A percentile compares a stretch with the other conserved stretches of the same genome.
These are phyloP conservation scores for Aromia moschata DNA, from an alignment of 2,888 invertebrate genomes.

Conservation along the genomic window DNA sequence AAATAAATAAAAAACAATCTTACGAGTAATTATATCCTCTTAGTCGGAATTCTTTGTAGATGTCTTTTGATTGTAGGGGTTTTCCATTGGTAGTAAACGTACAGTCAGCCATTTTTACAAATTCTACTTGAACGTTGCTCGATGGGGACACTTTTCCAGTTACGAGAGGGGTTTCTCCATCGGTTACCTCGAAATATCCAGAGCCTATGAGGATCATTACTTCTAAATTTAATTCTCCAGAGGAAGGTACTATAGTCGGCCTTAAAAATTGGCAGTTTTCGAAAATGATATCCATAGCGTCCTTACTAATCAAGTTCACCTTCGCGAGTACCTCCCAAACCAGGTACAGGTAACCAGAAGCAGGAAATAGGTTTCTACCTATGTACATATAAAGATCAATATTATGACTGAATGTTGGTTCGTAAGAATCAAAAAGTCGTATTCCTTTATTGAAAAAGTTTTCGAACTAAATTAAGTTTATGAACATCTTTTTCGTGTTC, in stretches of 20 bases:
- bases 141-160: slow-evolving; percentile 29
- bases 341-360: slow-evolving; percentile 64
- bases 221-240: slow-evolving; percentile 47
- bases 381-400: too few relatives aligned
- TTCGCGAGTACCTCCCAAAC: neutral
- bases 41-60: slow-evolving; percentile 74
- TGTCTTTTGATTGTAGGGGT: slow-evolving; percentile 64
- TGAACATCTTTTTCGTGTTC: too few relatives aligned
- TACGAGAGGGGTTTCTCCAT: slow-evolving; percentile 33
- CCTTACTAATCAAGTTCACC: neutral
- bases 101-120: neutral
- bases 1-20: too few relatives aligned
- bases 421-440: too few relatives aligned
- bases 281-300: slow-evolving; percentile 5
- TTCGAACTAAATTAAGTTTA: too few relatives aligned
- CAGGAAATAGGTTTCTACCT: slow-evolving; percentile 64
- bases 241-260: slow-evolving; percentile 57
- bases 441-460: too few relatives aligned
- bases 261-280: slow-evolving; percentile 69
- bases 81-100: neutral
- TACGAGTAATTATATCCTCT: slow-evolving; percentile 70
- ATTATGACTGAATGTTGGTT: too few relatives aligned
- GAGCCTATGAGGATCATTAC: slow-evolving; percentile 36
- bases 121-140: slow-evolving; percentile 39
- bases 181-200: slow-evolving; percentile 52